phyloP scores from a whole-genome alignment of 2,888 invertebrate species.

The Ferrisia virgata region DNA sequence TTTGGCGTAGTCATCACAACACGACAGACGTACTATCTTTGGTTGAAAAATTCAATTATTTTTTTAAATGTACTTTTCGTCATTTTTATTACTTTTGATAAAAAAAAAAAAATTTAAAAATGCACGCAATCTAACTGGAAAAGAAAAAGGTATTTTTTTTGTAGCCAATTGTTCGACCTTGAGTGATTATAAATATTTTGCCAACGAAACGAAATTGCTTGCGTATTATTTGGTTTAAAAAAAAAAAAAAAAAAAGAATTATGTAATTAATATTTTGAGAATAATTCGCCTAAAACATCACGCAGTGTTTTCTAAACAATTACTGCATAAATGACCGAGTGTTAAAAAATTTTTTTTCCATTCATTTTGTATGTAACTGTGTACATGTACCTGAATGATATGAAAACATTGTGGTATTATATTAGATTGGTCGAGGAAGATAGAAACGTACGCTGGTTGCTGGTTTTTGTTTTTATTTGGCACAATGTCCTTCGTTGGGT shows the following conservation, averaged over 20 bases:
- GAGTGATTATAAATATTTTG: not conserved
- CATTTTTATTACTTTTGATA: not conserved
- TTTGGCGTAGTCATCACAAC: not conserved
- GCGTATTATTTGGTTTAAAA: not conserved
- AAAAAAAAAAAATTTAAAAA: no score
- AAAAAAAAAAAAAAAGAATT: not conserved
- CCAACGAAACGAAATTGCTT: not conserved
- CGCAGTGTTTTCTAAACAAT: conserved; percentile 12
- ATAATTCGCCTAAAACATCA: conserved; percentile 23
- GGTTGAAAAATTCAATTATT: not conserved
- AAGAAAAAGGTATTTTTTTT: no score
- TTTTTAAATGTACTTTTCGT: no score
- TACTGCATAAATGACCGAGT: not conserved
- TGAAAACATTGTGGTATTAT: not conserved
- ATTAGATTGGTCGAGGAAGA: not conserved
- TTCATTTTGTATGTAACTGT: not conserved
- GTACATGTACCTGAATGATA: not conserved
- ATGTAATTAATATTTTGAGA: conserved; percentile 16
- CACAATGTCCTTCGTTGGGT: not conserved
- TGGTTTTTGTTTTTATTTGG: not conserved
- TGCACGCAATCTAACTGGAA: no score
- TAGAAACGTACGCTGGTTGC: not conserved
- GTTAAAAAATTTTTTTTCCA: not conserved
- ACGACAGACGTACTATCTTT: not conserved
- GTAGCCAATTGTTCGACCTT: not conserved